phyloP scores from a whole-genome alignment of 1,140 invertebrate species.

The Panagrolaimus sp. region DNA sequence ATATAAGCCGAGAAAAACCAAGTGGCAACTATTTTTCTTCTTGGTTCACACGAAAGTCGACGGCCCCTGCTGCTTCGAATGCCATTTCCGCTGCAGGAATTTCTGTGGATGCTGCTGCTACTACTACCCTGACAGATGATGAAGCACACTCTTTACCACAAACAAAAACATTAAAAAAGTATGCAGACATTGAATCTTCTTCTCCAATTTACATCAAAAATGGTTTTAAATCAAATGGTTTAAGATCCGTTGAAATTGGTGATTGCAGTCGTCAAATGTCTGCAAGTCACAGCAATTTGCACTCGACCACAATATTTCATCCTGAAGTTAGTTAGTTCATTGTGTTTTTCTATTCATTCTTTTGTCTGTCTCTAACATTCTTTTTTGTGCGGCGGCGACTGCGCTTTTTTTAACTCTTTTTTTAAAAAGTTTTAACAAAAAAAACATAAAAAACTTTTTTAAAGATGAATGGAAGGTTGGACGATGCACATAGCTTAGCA shows the following conservation, averaged over 20 bases:
- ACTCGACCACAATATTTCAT: not conserved
- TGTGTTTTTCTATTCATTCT: too few species aligned
- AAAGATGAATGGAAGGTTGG: too few species aligned
- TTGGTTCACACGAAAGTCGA: slow-evolving; percentile 7
- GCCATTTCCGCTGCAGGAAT: too few species aligned
- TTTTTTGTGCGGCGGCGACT: too few species aligned
- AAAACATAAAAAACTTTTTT: too few species aligned
- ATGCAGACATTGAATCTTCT: not conserved
- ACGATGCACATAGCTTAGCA: not conserved
- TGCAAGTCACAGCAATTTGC: slow-evolving; percentile 10
- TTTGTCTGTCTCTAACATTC: too few species aligned
- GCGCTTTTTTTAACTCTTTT: too few species aligned
- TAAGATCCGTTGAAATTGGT: not conserved
- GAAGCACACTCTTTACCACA: too few species aligned
- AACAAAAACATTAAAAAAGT: not conserved
- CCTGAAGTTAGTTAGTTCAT: slow-evolving; percentile 10
- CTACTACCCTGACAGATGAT: too few species aligned
- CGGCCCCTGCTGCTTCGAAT: not conserved
- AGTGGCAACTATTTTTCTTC: slow-evolving; percentile 1
- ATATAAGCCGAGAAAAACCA: not conserved
- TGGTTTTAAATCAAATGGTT: too few species aligned
- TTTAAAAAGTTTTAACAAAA: too few species aligned
- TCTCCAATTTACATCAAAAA: not conserved
- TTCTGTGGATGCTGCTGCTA: too few species aligned
- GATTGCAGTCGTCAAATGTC: not conserved